A percentile compares a stretch with the other conserved stretches of the same genome.
phyloP scores from a whole-genome alignment of 1,140 invertebrate genomes.

The Lepidurus apus region DNA sequence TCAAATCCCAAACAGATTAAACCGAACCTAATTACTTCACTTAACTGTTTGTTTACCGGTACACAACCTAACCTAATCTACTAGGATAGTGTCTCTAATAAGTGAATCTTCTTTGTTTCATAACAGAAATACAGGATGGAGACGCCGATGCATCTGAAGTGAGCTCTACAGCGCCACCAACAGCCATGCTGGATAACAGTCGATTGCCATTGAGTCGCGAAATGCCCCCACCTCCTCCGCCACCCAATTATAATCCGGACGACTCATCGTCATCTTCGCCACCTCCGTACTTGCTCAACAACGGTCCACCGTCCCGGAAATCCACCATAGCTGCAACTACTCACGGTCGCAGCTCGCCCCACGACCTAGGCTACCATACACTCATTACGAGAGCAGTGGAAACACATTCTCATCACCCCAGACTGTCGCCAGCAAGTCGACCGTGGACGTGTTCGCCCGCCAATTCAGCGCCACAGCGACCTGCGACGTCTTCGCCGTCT shows the following conservation, averaged over 20 bases:
- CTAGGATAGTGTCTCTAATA: too few species aligned
- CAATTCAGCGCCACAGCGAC: conserved; percentile 30
- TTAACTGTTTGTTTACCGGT: too few species aligned
- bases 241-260: conserved; percentile 16
- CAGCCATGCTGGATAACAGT: neutral
- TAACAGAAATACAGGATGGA: neutral
- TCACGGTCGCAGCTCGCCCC: conserved; percentile 39
- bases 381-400: conserved; percentile 55
- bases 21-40: too few species aligned
- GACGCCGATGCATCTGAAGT: conserved; percentile 10
- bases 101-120: neutral
- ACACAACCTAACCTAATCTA: too few species aligned
- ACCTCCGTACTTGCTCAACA: conserved; percentile 24
- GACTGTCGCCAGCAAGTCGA: conserved; percentile 39
- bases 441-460: conserved; percentile 32
- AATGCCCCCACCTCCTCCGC: conserved; percentile 32
- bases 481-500: conserved; percentile 30
- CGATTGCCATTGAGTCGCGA: conserved; percentile 23
- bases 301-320: conserved; percentile 23
- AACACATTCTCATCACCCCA: conserved; percentile 41
- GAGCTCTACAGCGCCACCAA: neutral
- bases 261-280: conserved; percentile 16
- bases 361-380: conserved; percentile 71
- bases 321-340: conserved; percentile 17
- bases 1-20: too few species aligned